Conservation (phyloP, 2,113 vertebrate genomes). For the Nanorana parkeri region DNA sequence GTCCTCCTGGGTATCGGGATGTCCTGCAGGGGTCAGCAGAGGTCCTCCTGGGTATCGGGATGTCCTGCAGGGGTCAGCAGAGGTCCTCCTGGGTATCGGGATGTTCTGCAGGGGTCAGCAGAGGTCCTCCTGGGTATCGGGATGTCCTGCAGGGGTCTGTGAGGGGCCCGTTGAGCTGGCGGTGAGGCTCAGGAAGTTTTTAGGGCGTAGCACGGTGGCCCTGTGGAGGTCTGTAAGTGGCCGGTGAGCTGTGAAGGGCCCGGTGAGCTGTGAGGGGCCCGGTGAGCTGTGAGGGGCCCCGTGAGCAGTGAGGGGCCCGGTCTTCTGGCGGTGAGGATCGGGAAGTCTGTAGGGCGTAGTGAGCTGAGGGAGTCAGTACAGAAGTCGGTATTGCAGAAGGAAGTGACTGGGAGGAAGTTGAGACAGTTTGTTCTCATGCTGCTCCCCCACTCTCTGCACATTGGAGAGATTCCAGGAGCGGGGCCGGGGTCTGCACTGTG, state of each 20-base stretch:
- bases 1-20: too few species aligned
- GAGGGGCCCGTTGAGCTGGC: background rate
- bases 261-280: background rate
- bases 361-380: constrained; percentile 4
- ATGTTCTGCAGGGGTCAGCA: too few species aligned
- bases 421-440: background rate
- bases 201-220: constrained; percentile 42
- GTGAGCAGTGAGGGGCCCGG: too few species aligned
- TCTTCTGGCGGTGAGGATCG: background rate
- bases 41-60: too few species aligned
- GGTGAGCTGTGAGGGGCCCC: background rate
- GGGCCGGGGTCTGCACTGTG: background rate
- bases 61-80: too few species aligned
- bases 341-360: constrained; percentile 15
- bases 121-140: too few species aligned
- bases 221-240: too few species aligned
- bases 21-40: too few species aligned
- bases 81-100: too few species aligned
- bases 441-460: background rate
- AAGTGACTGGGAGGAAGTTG: constrained; percentile 52
- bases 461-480: background rate
- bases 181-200: background rate
- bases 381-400: constrained; percentile 41
- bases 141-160: too few species aligned
- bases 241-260: too few species aligned